Evolutionary conservation across 2,113 vertebrate species (phyloP), one percentile per base, ranked within the genome.

Genomic region (Crotophaga sulcirostris): DNA sequence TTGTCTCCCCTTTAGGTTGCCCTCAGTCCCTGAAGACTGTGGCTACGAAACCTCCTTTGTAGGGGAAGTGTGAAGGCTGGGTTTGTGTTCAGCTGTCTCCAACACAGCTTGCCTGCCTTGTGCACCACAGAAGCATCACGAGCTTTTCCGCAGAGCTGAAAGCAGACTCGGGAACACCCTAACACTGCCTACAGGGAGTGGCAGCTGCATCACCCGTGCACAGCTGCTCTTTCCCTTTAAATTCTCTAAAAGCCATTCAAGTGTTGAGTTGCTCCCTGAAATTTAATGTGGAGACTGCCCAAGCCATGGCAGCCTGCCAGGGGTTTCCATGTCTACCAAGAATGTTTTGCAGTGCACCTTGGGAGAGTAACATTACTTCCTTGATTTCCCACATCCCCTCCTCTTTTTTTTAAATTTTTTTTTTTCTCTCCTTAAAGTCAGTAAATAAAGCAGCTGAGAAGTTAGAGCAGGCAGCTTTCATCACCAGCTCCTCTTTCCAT

Each of bases 321-420:
- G 19, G 28, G 96, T 96, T 97, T 93, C 95, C 95, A 93, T 94
- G 95, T 38, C 56, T 47, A 91, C 95, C 79, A 86, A 91, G 97
- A 96, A 96, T 97, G 96, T 83, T 84, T 25, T 51, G 89, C 96
- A 51, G 66, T 68, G 84, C 89, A 85, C 85, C 66, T 90, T 18
- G 89, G 94, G 92, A 94, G 62, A 36, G 40, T 58, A 73, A 16
- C 8, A 25, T 51, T 31, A 60, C 67, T 95, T 77, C 89, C 94
- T 51, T 2, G 36, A 29, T 25, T 38, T 16, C 7, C 2, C 15
- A 8, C 26, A 12, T 26, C 4, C 6, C 7, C 40, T 26, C 26
- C 23, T 20, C 19, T 4, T 24, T 33, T 11, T 25, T 26, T 10
- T 19, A n/a, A n/a, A n/a, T n/a, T n/a, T 19, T 21, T 3, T 49